phyloP scores from a whole-genome alignment of 1,140 invertebrate species.

The Diorhabda sublineata region DNA sequence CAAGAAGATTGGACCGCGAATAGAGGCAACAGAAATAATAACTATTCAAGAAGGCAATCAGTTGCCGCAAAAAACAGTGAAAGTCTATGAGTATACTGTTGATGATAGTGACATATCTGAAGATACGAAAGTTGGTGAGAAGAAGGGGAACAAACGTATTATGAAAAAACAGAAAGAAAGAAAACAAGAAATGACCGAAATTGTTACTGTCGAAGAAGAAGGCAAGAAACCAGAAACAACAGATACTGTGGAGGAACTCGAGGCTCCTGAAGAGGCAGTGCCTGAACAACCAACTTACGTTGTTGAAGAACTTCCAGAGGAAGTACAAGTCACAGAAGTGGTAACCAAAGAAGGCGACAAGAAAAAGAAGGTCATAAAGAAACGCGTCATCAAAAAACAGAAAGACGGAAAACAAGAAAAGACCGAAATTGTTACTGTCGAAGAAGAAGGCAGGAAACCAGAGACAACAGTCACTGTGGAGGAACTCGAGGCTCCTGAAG shows the following conservation, averaged over 20 bases:
- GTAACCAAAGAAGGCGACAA: slow-evolving; percentile 30
- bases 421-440: slow-evolving; percentile 37
- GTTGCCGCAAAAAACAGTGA: slow-evolving; percentile 36
- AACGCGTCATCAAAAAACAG: slow-evolving; percentile 43
- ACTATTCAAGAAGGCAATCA: slow-evolving; percentile 44
- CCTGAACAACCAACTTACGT: slow-evolving; percentile 29
- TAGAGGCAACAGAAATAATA: slow-evolving; percentile 41
- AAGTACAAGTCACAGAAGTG: slow-evolving; percentile 27
- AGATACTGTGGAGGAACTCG: too few relatives aligned
- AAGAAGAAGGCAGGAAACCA: slow-evolving; percentile 40
- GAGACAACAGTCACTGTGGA: slow-evolving; percentile 9
- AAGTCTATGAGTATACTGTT: slow-evolving; percentile 33
- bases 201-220: slow-evolving; percentile 37
- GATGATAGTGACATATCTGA: slow-evolving; percentile 67
- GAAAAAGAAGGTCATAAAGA: slow-evolving; percentile 39
- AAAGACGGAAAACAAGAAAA: slow-evolving; percentile 37
- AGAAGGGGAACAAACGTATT: slow-evolving; percentile 46
- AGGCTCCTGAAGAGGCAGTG: too few relatives aligned
- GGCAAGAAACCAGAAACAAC: slow-evolving; percentile 28
- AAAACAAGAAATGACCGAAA: slow-evolving; percentile 45
- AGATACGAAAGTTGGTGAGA: slow-evolving; percentile 59
- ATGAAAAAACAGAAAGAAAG: slow-evolving; percentile 49
- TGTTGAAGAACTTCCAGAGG: slow-evolving; percentile 31
- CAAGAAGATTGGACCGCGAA: slow-evolving; percentile 37
- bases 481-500: slow-evolving; percentile 27